Evolutionary conservation across 2,113 vertebrate species (phyloP).

Genomic region (Damaliscus lunatus): DNA sequence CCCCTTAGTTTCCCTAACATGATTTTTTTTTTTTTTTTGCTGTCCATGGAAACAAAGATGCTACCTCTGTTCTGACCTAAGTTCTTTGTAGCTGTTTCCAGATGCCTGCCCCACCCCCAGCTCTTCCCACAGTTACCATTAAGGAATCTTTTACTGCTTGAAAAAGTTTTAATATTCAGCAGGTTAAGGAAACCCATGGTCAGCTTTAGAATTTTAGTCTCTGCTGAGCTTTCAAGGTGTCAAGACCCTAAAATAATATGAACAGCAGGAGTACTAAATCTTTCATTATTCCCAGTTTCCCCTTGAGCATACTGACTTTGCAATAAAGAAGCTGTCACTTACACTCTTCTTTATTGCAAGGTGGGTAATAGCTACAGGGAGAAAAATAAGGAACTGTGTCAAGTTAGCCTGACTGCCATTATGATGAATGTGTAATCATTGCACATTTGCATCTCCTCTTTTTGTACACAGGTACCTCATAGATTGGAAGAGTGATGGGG

Average conservation of each 20-base stretch:
- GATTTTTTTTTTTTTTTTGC: background rate
- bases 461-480: slow-evolving; percentile 90
- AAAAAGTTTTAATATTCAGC: slow-evolving; percentile 69
- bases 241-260: slow-evolving; percentile 69
- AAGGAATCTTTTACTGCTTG: slow-evolving; percentile 13
- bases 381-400: slow-evolving; percentile 65
- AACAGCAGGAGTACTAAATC: slow-evolving; percentile 70
- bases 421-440: slow-evolving; percentile 69
- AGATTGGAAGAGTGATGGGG: slow-evolving; percentile 93
- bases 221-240: slow-evolving; percentile 60
- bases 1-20: background rate
- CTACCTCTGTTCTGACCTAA: background rate
- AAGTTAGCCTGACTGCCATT: slow-evolving; percentile 55
- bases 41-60: background rate
- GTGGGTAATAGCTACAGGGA: slow-evolving; percentile 53
- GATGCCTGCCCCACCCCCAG: background rate
- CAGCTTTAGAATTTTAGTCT: slow-evolving; percentile 62
- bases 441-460: slow-evolving; percentile 71
- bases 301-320: slow-evolving; percentile 67
- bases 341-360: slow-evolving; percentile 73
- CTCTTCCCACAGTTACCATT: background rate
- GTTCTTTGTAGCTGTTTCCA: background rate
- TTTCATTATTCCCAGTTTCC: slow-evolving; percentile 74
- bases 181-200: slow-evolving; percentile 58
- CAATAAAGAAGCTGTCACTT: slow-evolving; percentile 73